Percentiles rank a stretch among this genome's conserved stretches.
These are phyloP conservation scores for Aix galericulata DNA, from an alignment of 2,113 vertebrate species.

Conservation along the genomic window DNA sequence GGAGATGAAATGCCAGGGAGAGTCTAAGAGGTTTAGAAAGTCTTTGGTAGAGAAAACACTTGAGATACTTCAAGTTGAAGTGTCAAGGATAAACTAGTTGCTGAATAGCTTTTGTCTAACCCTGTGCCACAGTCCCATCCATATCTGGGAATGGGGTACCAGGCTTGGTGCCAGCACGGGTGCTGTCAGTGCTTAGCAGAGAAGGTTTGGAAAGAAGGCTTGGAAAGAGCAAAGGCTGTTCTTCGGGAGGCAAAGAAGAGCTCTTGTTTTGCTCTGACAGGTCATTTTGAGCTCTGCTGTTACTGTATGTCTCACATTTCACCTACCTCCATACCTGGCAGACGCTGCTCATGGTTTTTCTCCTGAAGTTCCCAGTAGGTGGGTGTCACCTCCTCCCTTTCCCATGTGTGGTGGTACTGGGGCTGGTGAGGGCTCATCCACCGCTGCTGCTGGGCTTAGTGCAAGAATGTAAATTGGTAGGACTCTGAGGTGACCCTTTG, in stretches of 20 bases:
- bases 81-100: background rate
- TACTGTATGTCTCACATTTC: background rate
- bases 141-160: background rate
- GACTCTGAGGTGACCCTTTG: background rate
- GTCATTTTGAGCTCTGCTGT: background rate
- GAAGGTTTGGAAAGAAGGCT: background rate
- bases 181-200: background rate
- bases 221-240: background rate
- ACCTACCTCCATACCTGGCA: background rate
- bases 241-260: background rate
- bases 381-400: background rate
- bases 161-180: background rate
- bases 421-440: background rate
- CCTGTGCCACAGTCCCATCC: background rate
- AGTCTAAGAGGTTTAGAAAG: background rate
- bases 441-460: background rate
- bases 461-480: background rate
- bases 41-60: background rate
- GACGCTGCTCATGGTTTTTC: background rate
- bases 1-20: background rate
- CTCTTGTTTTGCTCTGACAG: background rate
- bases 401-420: background rate
- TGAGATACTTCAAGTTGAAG: background rate
- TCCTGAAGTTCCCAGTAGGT: background rate
- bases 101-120: background rate